These are phyloP conservation scores for Rallus limicola DNA, from an alignment of 2,113 vertebrate species.

Conservation along the genomic window DNA sequence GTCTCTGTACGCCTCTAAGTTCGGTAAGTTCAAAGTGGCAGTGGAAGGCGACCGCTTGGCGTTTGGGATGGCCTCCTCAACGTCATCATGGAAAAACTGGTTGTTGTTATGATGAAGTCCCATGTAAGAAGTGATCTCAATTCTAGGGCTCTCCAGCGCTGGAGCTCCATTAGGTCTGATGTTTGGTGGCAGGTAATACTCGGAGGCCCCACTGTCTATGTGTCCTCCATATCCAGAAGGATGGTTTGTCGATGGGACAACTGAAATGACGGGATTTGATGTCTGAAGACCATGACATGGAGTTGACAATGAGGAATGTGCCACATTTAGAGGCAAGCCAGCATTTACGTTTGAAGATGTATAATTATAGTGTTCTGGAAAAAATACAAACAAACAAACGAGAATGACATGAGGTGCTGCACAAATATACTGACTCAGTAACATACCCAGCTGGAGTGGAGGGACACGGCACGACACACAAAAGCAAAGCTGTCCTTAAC, in stretches of 20 bases:
- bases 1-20: constrained; percentile 91
- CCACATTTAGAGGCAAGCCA: constrained; percentile 85
- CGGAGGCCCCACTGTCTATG: constrained; percentile 77
- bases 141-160: constrained; percentile 90
- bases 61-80: constrained; percentile 83
- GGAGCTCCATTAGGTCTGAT: constrained; percentile 87
- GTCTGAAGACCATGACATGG: constrained; percentile 90
- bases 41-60: constrained; percentile 85
- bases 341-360: constrained; percentile 82
- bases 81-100: constrained; percentile 87
- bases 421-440: background rate
- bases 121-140: constrained; percentile 94
- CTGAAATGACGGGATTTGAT: constrained; percentile 84
- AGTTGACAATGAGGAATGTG: constrained; percentile 84
- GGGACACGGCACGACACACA: background rate
- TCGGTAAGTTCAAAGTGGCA: constrained; percentile 90
- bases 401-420: constrained; percentile 14
- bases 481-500: background rate
- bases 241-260: constrained; percentile 81
- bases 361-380: constrained; percentile 92
- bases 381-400: constrained; percentile 59
- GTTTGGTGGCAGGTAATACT: constrained; percentile 85
- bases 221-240: constrained; percentile 83
- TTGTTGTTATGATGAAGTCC: constrained; percentile 77
- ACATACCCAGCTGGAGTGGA: background rate